Evolutionary conservation across 2,797 vertebrate species (phyloP).

Genomic region (Hyperoplus immaculatus): DNA sequence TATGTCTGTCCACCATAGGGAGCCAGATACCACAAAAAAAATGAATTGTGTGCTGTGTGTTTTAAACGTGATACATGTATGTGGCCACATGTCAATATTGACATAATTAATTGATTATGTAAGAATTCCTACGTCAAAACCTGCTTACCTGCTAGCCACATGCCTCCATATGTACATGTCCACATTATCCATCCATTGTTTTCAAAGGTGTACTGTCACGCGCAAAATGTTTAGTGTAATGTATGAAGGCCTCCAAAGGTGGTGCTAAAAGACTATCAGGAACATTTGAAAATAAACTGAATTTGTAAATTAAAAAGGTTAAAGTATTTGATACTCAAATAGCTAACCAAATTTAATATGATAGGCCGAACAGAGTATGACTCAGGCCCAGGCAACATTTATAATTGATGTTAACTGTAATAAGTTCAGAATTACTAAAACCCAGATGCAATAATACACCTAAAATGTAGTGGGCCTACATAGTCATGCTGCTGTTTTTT

Average conservation of each 20-base stretch:
- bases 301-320: not conserved
- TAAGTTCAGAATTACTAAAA: not conserved
- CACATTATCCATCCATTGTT: not conserved
- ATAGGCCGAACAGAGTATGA: not conserved
- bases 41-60: too few relatives aligned
- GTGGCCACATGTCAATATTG: not conserved
- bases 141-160: not conserved
- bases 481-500: too few relatives aligned
- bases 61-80: too few relatives aligned
- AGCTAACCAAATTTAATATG: too few relatives aligned
- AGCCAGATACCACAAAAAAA: slow-evolving; percentile 38
- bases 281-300: not conserved
- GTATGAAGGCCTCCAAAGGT: not conserved
- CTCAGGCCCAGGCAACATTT: not conserved
- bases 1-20: slow-evolving; percentile 20
- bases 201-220: not conserved
- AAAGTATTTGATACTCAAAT: too few relatives aligned
- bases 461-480: too few relatives aligned
- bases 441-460: too few relatives aligned
- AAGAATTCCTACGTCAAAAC: not conserved
- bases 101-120: not conserved
- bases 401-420: not conserved
- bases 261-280: not conserved
- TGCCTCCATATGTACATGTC: not conserved
- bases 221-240: not conserved